A percentile compares a stretch with the other conserved stretches of the same genome.
These are phyloP conservation scores for Aeoliscus strigatus DNA, from an alignment of 2,797 vertebrate species.

Conservation along the genomic window DNA sequence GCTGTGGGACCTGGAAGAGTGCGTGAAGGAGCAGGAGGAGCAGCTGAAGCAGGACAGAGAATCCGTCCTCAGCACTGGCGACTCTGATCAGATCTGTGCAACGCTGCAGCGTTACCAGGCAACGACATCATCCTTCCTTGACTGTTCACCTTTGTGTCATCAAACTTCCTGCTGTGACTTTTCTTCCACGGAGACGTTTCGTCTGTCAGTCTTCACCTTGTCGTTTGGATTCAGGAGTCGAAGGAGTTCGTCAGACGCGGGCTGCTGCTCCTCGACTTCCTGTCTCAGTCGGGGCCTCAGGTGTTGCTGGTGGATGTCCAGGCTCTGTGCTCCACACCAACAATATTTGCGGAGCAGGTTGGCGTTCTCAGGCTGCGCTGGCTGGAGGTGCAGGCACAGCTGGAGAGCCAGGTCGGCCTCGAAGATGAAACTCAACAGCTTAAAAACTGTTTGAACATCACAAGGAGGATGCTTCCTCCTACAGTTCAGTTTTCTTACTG, in stretches of 20 bases:
- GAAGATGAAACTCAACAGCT: too few relatives aligned
- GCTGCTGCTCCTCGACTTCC: conserved; percentile 81
- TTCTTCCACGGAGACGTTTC: too few relatives aligned
- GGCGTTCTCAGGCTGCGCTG: conserved; percentile 79
- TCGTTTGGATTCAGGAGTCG: conserved; percentile 69
- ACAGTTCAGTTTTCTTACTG: conserved; percentile 1
- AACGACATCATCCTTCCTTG: conserved; percentile 9
- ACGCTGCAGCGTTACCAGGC: conserved; percentile 80
- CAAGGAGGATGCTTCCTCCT: too few relatives aligned
- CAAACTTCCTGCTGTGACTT: too few relatives aligned
- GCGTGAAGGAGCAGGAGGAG: conserved; percentile 71
- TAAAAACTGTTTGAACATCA: too few relatives aligned
- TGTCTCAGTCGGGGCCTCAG: conserved; percentile 82
- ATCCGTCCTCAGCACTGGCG: conserved; percentile 25
- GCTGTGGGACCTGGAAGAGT: conserved; percentile 76
- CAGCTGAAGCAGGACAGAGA: conserved; percentile 49
- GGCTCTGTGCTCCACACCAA: conserved; percentile 66
- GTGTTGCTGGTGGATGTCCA: conserved; percentile 64
- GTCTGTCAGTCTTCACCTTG: neutral
- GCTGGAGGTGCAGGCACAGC: conserved; percentile 71
- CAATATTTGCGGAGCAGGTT: conserved; percentile 78
- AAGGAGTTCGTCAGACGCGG: conserved; percentile 76
- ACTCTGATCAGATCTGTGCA: conserved; percentile 59
- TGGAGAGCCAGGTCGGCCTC: conserved; percentile 83
- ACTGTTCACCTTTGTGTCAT: neutral